phyloP scores from a whole-genome alignment of 2,888 invertebrate genomes.

The Trissolcus brochymenae region DNA sequence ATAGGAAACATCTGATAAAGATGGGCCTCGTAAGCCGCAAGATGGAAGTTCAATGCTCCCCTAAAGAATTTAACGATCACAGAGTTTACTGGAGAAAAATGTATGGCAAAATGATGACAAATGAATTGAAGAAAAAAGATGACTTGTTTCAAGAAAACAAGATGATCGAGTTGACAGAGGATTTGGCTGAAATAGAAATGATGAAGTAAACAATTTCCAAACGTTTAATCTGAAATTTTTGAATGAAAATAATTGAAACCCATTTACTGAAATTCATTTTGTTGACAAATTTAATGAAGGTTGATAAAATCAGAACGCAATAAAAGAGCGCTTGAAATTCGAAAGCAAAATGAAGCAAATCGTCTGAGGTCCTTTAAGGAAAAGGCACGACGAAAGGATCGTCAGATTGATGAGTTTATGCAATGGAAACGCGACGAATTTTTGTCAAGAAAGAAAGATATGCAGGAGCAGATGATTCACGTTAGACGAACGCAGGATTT shows the following conservation, averaged over 20 bases:
- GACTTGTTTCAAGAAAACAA: constrained; percentile 43
- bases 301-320: neutral
- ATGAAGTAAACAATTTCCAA: constrained; percentile 36
- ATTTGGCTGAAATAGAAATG: constrained; percentile 13
- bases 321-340: constrained; percentile 26
- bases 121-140: constrained; percentile 60
- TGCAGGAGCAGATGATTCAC: constrained; percentile 50
- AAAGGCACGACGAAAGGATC: constrained; percentile 14
- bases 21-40: constrained; percentile 70
- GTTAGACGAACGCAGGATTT: constrained; percentile 47
- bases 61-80: constrained; percentile 76
- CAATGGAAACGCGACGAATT: constrained; percentile 29
- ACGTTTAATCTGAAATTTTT: too few species aligned
- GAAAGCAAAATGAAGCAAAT: constrained; percentile 18
- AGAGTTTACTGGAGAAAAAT: constrained; percentile 73
- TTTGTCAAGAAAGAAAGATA: constrained; percentile 30
- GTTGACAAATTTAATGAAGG: constrained; percentile 2
- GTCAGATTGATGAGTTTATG: constrained; percentile 38
- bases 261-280: too few species aligned
- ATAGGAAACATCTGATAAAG: constrained; percentile 41
- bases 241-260: too few species aligned
- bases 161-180: constrained; percentile 27
- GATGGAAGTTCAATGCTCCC: constrained; percentile 74
- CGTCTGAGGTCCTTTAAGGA: constrained; percentile 16
- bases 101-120: constrained; percentile 64